These are phyloP conservation scores for Leucoraja erinaceus DNA, from an alignment of 2,113 vertebrate genomes.

Conservation along the genomic window DNA sequence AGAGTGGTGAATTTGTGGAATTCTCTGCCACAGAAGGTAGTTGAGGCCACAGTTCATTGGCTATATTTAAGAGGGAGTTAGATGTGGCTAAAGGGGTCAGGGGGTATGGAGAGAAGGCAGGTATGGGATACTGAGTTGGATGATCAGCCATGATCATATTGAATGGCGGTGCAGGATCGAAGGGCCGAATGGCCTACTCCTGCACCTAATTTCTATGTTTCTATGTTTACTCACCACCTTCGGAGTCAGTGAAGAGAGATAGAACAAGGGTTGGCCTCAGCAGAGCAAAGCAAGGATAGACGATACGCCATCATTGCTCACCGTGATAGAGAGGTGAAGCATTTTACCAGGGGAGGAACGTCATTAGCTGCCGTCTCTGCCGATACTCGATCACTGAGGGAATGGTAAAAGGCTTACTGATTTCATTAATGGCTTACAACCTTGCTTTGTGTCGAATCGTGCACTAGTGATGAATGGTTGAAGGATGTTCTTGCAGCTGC, in stretches of 20 bases:
- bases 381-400: conserved; percentile 12
- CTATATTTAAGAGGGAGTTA: no score
- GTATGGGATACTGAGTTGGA: no score
- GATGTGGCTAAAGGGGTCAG: no score
- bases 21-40: no score
- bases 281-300: conserved; percentile 30
- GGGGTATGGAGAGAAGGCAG: no score
- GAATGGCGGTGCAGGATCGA: no score
- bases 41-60: no score
- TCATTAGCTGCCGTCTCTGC: background rate
- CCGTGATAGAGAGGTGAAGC: conserved; percentile 38
- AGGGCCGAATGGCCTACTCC: no score
- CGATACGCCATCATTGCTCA: conserved; percentile 13
- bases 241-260: background rate
- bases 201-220: no score
- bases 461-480: background rate
- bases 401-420: background rate
- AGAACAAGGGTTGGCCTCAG: background rate
- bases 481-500: background rate
- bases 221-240: conserved; percentile 3
- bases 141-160: no score
- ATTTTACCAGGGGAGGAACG: conserved; percentile 27
- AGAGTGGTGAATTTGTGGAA: no score
- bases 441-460: background rate
- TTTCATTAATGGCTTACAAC: conserved; percentile 40